Percentiles rank a stretch among this genome's conserved stretches.
Evolutionary conservation across 2,113 vertebrate species (phyloP).

Genomic region (Atrichornis clamosus): DNA sequence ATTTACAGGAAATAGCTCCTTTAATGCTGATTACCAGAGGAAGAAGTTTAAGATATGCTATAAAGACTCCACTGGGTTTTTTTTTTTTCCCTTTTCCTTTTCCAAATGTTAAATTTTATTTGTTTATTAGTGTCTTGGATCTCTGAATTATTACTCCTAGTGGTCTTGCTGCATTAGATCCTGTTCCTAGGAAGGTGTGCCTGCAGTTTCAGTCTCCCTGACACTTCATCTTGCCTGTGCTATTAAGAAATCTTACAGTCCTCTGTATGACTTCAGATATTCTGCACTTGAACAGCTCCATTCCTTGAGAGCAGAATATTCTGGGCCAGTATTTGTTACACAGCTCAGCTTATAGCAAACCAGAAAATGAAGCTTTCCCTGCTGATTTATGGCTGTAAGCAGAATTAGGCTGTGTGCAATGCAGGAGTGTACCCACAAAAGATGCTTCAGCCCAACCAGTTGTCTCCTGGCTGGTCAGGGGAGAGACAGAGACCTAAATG

Average conservation of each 20-base stretch:
- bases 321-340: background rate
- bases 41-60: background rate
- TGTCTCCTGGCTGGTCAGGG: background rate
- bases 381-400: background rate
- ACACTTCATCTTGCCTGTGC: background rate
- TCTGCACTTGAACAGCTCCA: background rate
- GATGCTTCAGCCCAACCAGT: background rate
- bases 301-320: background rate
- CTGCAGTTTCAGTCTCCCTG: background rate
- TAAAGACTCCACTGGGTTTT: background rate
- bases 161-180: background rate
- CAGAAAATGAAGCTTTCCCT: background rate
- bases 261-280: background rate
- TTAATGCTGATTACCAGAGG: background rate
- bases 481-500: background rate
- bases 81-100: background rate
- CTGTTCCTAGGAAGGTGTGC: background rate
- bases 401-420: background rate
- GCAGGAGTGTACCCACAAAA: background rate
- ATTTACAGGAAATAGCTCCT: background rate
- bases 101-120: background rate
- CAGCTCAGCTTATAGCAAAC: background rate
- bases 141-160: background rate
- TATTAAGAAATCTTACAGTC: background rate
- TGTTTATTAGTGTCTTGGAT: background rate